Evolutionary conservation across 2,888 invertebrate species (phyloP), one percentile per base, ranked within the genome.

Genomic region (Electrophaes corylata): DNA sequence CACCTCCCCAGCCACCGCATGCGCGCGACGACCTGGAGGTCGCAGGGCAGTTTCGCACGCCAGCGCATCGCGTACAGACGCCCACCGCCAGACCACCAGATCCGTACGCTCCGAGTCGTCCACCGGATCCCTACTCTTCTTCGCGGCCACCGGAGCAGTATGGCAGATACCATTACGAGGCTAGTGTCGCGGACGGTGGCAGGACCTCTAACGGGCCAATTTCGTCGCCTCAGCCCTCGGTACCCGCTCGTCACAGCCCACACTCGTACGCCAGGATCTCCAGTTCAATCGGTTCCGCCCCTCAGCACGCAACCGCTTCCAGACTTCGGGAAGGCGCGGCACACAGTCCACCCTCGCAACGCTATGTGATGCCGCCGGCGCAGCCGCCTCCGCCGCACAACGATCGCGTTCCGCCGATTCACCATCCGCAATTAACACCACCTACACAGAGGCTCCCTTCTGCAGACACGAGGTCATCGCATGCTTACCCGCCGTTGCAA

Each of bases 361-460:
- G 90, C 47, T 90, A 87, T 69, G 57, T 78, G 33, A 75, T 86
- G 70, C 78, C 83, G 48, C 58, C 77, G 35, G 60, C 73, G 23
- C 86, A 86, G 61, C 85, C 84, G n/a, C 86, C 85, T 12, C 88
- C 88, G 33, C 89, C 83, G 29, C 88, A 84, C 52, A 91, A 91
- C 57, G 91, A 91, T 69, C 84, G 91, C 4, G 91, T 91, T 54
- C 91, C 91, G 52, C 91, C 91, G 18, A 91, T 91, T 71, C 89
- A 91, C 66, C 91, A 91, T 66, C 91, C 90, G 37, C 85, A 83
- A 62, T 62, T 77, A 33, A 70, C 73, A 8, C 74, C 79, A 35
- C 62, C 81, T n/a, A 60, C 76, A n/a, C 88, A 84, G 62, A 80
- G 85, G 46, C 72, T 81, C 12, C 57, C 75, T 23, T 47, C 79